phyloP scores from a whole-genome alignment of 2,888 invertebrate species.

The Agriopis leucophaearia region DNA sequence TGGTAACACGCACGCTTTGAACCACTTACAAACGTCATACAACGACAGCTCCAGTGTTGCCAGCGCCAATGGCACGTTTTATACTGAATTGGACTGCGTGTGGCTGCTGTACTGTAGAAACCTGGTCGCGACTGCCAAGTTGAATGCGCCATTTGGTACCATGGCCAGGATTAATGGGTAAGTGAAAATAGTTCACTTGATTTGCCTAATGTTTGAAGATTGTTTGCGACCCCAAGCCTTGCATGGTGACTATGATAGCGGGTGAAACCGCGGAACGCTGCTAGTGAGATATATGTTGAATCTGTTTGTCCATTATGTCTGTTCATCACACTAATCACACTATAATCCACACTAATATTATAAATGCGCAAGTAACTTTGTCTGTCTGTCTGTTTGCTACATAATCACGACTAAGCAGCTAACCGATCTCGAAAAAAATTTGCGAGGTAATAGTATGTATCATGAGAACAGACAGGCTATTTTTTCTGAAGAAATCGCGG shows the following conservation, averaged over 20 bases:
- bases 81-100: constrained; percentile 84
- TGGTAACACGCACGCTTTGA: constrained; percentile 71
- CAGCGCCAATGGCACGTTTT: constrained; percentile 53
- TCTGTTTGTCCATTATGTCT: no score
- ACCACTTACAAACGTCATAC: constrained; percentile 70
- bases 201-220: neutral
- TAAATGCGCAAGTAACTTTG: no score
- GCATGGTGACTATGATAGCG: neutral
- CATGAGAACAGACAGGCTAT: no score
- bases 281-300: neutral
- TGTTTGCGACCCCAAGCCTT: neutral
- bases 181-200: constrained; percentile 31
- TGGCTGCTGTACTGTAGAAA: constrained; percentile 87
- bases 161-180: constrained; percentile 88
- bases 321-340: no score
- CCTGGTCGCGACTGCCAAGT: constrained; percentile 81
- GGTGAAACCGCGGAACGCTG: neutral
- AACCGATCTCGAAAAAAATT: no score
- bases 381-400: no score
- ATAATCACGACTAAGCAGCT: no score
- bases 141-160: constrained; percentile 84
- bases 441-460: no score
- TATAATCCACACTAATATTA: no score
- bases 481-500: no score
- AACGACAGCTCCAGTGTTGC: constrained; percentile 56